Percentiles rank a stretch among this genome's conserved stretches.
These are phyloP conservation scores for Diaperis boleti DNA, from an alignment of 2,888 invertebrate genomes.

Conservation along the genomic window DNA sequence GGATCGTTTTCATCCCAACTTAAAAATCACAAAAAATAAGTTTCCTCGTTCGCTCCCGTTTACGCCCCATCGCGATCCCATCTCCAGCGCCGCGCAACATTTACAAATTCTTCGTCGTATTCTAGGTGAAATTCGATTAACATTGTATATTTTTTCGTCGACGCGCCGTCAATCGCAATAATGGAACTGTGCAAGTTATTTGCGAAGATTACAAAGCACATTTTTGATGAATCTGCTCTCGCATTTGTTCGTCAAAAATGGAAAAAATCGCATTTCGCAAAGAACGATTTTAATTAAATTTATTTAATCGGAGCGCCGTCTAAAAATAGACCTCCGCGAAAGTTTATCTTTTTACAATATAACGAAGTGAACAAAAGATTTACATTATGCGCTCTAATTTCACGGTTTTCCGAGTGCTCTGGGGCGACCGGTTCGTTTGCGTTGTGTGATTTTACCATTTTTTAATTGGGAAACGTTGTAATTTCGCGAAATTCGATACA, in stretches of 20 bases:
- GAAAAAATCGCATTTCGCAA: conserved; percentile 16
- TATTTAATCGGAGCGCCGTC: conserved; percentile 21
- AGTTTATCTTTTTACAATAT: conserved; percentile 34
- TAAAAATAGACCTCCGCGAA: conserved; percentile 22
- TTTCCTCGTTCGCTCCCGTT: too few species aligned
- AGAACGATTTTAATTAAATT: conserved; percentile 31
- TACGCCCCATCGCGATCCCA: too few species aligned
- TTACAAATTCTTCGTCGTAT: conserved; percentile 18
- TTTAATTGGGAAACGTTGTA: conserved; percentile 6
- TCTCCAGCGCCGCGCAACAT: conserved; percentile 2
- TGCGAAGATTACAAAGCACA: conserved; percentile 28
- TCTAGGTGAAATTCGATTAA: conserved; percentile 23
- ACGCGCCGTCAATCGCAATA: conserved; percentile 18
- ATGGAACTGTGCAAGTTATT: conserved; percentile 32
- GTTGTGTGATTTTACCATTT: conserved; percentile 23
- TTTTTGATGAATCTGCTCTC: conserved; percentile 26
- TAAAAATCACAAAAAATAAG: too few species aligned
- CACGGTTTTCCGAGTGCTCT: conserved; percentile 18
- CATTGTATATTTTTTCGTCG: conserved; percentile 20
- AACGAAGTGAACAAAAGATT: conserved; percentile 30
- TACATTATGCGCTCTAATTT: conserved; percentile 20
- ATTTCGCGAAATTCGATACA: background rate
- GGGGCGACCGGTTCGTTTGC: conserved; percentile 10
- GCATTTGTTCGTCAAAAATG: conserved; percentile 13
- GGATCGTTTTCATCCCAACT: too few species aligned